Evolutionary conservation across 2,113 vertebrate genomes (phyloP), one percentile per base, ranked within the genome.

Genomic region (Romanogobio albipinnatus): DNA sequence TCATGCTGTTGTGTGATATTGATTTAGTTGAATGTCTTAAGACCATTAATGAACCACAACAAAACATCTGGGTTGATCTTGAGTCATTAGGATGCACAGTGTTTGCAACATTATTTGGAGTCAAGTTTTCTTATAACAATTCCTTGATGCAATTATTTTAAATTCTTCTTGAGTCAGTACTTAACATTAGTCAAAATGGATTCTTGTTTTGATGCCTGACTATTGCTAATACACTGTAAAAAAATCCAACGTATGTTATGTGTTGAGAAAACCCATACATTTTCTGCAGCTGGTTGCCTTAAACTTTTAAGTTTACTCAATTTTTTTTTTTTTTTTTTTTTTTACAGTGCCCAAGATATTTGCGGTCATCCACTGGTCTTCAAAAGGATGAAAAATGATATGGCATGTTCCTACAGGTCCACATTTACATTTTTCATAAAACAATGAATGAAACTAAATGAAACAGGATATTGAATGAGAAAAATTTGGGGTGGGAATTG

Each of bases 141-240:
- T 13, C 45, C 47, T 77, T 71, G n/a, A 47, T 85, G 73, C 51
- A 7, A 76, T 81, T 68, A 59, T 76, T 17, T 74, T 39, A 62
- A 43, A 13, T n/a, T 68, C 22, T 83, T 59, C 33, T 64, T 74
- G 51, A n/a, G 66, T 86, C 78, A 66, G 49, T 86, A 78, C 36
- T 73, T 78, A 76, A 80, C 83, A 80, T 73, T 53, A 76, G 45
- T 62, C 22, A 58, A 9, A 73, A 88, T 47, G 17, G 58, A 76
- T 66, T 66, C 26, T 36, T 68, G 33, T 39, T 39, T 70, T 70
- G 9, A 68, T 61, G 71, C 61, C 59, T 70, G 33, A 43, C 33
- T 36, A 39, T 39, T 39, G 9, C 10, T 36, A 70, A 39, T 39
- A n/a, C n/a, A n/a, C n/a, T n/a, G n/a, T n/a, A n/a, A n/a, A n/a